Base-by-base conservation (phyloP, 2,797 vertebrate genomes). In the Oryzias sinensis region DNA sequence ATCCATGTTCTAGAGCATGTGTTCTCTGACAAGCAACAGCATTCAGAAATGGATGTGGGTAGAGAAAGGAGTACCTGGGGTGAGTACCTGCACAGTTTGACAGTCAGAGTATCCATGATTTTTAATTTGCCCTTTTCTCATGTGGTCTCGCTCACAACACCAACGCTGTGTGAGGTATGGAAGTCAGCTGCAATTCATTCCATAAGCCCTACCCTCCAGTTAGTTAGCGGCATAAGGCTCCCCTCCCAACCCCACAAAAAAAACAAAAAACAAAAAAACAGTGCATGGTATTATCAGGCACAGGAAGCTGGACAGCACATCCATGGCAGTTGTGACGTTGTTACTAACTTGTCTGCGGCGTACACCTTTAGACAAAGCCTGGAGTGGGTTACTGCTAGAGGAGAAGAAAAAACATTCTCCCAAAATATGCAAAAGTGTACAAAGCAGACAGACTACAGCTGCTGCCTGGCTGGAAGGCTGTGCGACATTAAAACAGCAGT, bases 21-120 rank as follows among this genome's bases (percentile, higher is more conserved):
- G 56, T 74, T 74, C 81, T 82, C 76, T 87, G 87, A 98, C 95
- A 98, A 95, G 95, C 94, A 97, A 98, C 92, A 96, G 95, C 94
- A 99, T 98, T 98, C 95, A 98, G 95, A 97, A 94, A 96, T 96
- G 94, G 95, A 98, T 96, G 95, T 97, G 95, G 95, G 96, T 98
- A 97, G 93, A 98, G 96, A 99, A 98, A 99, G 97, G 96, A 98
- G 95, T 97, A 98, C 97, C 97, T 98, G 95, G 94, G 94, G 94
- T 95, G 96, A 97, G 94, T 99, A 99, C 97, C 97, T 99, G 97
- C 91, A 96, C 94, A 98, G 95, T 96, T 96, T 97, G 95, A 98
- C 95, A 98, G 89, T 90, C 89, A 89, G 86, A 97, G 96, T 98
- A 95, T 98, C 97, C 97, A 96, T 97, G 95, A 98, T 98, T 99